Evolutionary conservation across 2,797 vertebrate genomes (phyloP).

Genomic region (Acridotheres tristis): DNA sequence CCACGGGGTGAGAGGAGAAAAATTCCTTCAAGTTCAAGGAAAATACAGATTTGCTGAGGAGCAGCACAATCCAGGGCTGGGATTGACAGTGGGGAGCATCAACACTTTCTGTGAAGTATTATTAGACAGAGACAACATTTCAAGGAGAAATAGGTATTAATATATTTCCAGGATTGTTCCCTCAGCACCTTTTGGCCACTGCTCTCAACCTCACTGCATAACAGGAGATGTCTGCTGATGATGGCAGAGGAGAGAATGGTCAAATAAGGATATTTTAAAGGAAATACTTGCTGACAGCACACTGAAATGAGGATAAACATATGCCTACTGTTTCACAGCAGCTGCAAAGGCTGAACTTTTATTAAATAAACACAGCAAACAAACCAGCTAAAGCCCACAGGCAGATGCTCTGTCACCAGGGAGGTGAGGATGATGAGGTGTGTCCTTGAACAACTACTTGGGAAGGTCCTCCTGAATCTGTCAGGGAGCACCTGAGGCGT

Average conservation of each 20-base stretch:
- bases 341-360: neutral
- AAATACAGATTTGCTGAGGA: neutral
- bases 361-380: conserved; percentile 22
- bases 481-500: neutral
- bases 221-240: neutral
- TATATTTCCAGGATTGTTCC: neutral
- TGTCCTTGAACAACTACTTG: conserved; percentile 1
- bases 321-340: conserved; percentile 2
- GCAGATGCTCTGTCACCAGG: conserved; percentile 8
- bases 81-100: rapidly evolving
- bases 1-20: neutral
- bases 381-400: neutral
- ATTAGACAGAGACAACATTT: neutral
- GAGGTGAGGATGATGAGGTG: conserved; percentile 38
- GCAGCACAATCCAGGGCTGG: neutral
- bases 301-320: conserved; percentile 42
- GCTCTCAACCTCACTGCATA: neutral
- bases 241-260: neutral
- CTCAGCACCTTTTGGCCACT: neutral
- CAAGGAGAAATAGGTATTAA: neutral
- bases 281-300: neutral
- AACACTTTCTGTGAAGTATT: neutral
- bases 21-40: neutral
- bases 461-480: neutral
- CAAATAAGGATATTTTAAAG: neutral